A percentile compares a stretch with the other conserved stretches of the same genome.
Evolutionary conservation across 1,140 invertebrate species (phyloP).

Genomic region (Augochlora pura): DNA sequence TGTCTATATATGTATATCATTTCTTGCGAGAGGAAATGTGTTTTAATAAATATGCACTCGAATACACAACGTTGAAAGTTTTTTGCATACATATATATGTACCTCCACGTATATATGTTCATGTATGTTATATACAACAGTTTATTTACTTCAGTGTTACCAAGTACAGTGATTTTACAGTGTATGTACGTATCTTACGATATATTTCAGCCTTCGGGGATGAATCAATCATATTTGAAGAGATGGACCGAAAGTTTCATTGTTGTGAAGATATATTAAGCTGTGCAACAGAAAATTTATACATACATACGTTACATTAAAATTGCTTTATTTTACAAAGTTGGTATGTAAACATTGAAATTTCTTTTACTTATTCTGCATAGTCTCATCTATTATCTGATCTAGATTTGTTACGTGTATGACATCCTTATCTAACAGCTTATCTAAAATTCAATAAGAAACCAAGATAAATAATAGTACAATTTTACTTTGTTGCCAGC

Average conservation of each 20-base stretch:
- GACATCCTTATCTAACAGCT: conserved; percentile 63
- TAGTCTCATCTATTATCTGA: conserved; percentile 67
- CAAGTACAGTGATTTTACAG: conserved; percentile 2
- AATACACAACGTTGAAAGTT: not conserved
- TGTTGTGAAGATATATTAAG: not conserved
- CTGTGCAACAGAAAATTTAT: not conserved
- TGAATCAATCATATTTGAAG: not conserved
- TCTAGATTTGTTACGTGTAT: conserved; percentile 53
- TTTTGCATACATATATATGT: not conserved
- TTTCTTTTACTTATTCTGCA: conserved; percentile 20
- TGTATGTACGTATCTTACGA: not conserved
- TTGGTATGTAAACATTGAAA: conserved; percentile 37
- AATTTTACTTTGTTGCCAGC: conserved; percentile 25
- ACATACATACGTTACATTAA: not conserved
- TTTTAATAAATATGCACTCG: not conserved
- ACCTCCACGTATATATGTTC: too few relatives aligned
- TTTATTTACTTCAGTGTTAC: conserved; percentile 45
- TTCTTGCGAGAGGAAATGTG: not conserved
- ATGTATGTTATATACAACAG: too few relatives aligned
- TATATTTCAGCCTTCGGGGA: not conserved
- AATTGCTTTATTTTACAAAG: conserved; percentile 16
- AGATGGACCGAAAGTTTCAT: not conserved
- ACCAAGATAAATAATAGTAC: conserved; percentile 51
- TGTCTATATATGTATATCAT: not conserved
- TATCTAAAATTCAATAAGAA: conserved; percentile 66